Conservation (phyloP, 2,888 invertebrate genomes). For the Chymomyza caudatula region DNA sequence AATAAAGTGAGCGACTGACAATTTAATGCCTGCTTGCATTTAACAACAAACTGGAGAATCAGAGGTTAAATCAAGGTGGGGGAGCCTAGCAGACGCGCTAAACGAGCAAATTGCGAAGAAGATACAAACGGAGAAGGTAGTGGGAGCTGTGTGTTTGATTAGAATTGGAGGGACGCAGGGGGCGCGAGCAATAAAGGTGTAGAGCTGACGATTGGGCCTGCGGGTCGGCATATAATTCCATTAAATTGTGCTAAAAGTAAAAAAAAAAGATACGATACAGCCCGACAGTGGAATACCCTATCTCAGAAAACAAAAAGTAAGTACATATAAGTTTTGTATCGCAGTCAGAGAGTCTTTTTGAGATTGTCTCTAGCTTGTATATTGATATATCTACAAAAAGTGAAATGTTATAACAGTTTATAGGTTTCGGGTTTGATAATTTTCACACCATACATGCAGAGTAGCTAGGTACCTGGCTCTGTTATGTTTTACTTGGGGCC, state of each 20-base stretch:
- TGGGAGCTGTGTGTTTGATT: conserved; percentile 15
- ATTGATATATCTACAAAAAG: no score
- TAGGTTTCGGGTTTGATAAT: no score
- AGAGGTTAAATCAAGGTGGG: conserved; percentile 24
- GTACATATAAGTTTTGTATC: no score
- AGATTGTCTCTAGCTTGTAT: no score
- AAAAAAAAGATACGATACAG: background rate
- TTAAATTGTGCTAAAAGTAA: background rate
- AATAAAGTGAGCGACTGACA: conserved; percentile 52
- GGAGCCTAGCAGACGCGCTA: conserved; percentile 6
- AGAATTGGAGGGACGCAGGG: background rate
- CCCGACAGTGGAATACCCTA: no score
- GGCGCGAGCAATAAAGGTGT: background rate
- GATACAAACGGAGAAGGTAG: conserved; percentile 11
- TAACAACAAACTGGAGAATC: conserved; percentile 35
- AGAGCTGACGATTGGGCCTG: background rate
- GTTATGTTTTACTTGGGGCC: no score
- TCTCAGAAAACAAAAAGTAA: no score
- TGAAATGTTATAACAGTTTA: no score
- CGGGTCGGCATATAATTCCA: conserved; percentile 1
- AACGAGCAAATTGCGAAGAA: conserved; percentile 48
- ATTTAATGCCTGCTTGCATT: conserved; percentile 69
- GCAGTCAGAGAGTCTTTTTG: no score
- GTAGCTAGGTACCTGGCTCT: no score
- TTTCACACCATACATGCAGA: no score